Evolutionary conservation across 2,888 invertebrate species (phyloP).

Genomic region (Zygothrica quintamaculata): DNA sequence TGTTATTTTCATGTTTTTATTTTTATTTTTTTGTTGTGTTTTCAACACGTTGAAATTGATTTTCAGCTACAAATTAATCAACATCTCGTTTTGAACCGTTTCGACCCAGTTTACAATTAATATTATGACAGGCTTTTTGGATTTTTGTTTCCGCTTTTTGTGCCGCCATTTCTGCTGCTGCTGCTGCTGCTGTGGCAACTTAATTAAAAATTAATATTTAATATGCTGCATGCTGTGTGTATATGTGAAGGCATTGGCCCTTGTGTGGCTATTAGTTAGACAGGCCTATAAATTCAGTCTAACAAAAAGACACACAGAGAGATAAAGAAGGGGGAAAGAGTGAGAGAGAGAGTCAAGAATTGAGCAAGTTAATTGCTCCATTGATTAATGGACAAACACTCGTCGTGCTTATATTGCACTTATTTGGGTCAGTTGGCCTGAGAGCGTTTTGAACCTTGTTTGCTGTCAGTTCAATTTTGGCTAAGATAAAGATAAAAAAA

Average conservation of each 20-base stretch:
- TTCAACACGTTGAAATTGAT: conserved; percentile 51
- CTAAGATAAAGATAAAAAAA: too few species aligned
- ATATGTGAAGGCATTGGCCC: not conserved
- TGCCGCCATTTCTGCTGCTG: conserved; percentile 12
- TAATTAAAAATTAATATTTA: conserved; percentile 74
- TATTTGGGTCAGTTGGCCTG: conserved; percentile 49
- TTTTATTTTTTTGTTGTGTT: too few species aligned
- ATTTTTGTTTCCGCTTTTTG: conserved; percentile 49
- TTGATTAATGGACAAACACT: conserved; percentile 45
- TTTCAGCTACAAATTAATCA: conserved; percentile 49
- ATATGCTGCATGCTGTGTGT: conserved; percentile 39
- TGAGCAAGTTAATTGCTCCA: conserved; percentile 26
- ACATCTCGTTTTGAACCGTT: conserved; percentile 28
- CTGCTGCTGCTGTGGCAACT: conserved; percentile 22
- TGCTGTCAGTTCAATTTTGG: conserved; percentile 43
- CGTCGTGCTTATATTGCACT: conserved; percentile 3
- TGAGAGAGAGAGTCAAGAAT: conserved; percentile 21
- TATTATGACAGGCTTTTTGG: conserved; percentile 55
- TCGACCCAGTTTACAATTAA: conserved; percentile 71
- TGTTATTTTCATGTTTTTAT: too few species aligned
- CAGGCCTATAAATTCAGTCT: conserved; percentile 36
- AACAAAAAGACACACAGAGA: too few species aligned
- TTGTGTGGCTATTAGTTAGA: conserved; percentile 46
- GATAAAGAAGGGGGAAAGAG: too few species aligned
- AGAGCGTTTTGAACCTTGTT: conserved; percentile 8